Base-by-base conservation (phyloP, 2,888 invertebrate genomes). In the Drosophila dives region DNA sequence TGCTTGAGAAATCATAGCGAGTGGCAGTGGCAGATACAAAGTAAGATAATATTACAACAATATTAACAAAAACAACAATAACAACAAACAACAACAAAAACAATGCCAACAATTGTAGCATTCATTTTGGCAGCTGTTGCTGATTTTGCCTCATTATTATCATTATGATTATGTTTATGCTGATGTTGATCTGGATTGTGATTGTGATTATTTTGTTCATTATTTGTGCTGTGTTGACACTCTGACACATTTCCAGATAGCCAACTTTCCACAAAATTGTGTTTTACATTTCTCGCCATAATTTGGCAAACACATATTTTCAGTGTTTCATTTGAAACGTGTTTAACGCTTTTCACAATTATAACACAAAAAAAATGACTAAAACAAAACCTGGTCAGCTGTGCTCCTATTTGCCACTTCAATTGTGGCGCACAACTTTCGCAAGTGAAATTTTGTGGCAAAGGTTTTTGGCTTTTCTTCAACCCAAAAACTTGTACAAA, bases 381-480 rank as follows among this genome's bases (percentile, higher is more conserved):
- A 5, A 71, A 60, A 40, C 29, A 40, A 34, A 54, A 68, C 62
- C 50, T 73, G 67, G 78, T 64, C 78, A 68, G 64, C 58, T 64
- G 67, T 42, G 59, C 77, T 67, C 67, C 55, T 62, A 79, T 45
- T 45, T 72, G 72, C 71, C 55, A 69, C 84, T 75, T 83, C 66
- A 81, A 84, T 78, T 81, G 72, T 63, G 72, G 56, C 63, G 61
- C 56, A 59, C 68, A 75, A 64, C 76, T 84, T 84, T 84, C 86
- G 84, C 84, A 87, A 87, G 80, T 87, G 88, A 84, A 87, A 86
- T 69, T 75, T 81, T 75, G 50, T 72, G 78, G 72, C 74, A 69
- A 71, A 70, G 60, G 75, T 59, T 67, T 59, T 38, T 23, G 29
- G 29, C 36, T 61, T 56, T 36, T 38, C 74, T 66, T 67, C 40